Percentiles rank a stretch among this genome's conserved stretches.
phyloP scores from a whole-genome alignment of 1,140 invertebrate species.

The Rhagoletis pomonella region DNA sequence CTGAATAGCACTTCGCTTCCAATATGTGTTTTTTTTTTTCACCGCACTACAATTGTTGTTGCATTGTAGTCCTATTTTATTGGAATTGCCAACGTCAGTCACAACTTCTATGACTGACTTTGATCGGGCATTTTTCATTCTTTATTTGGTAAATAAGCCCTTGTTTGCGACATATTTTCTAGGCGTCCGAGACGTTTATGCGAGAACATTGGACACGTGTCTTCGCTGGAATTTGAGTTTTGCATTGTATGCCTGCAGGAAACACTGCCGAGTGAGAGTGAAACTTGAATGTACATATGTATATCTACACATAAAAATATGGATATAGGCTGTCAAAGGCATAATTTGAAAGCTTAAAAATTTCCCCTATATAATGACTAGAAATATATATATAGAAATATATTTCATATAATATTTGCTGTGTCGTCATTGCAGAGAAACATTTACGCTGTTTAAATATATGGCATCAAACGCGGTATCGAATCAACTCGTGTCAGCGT shows the following conservation, averaged over 20 bases:
- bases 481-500: no score
- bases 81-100: slow-evolving; percentile 1
- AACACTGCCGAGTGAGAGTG: not conserved
- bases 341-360: no score
- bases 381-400: no score
- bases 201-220: slow-evolving; percentile 22
- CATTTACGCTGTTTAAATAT: no score
- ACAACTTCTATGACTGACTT: slow-evolving; percentile 44
- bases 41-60: not conserved
- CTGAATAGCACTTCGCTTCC: not conserved
- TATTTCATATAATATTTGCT: no score
- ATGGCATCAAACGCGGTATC: no score
- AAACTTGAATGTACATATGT: no score
- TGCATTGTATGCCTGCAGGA: not conserved
- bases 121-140: slow-evolving; percentile 34
- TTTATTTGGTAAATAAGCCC: slow-evolving; percentile 15
- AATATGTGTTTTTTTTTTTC: not conserved
- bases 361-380: no score
- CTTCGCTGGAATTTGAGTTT: slow-evolving; percentile 14
- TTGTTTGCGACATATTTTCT: slow-evolving; percentile 28
- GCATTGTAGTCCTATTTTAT: not conserved
- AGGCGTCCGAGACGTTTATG: not conserved
- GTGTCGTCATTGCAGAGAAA: no score
- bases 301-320: no score
- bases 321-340: no score